Conservation (phyloP, 2,797 vertebrate species). For the Heliangelus exortis region DNA sequence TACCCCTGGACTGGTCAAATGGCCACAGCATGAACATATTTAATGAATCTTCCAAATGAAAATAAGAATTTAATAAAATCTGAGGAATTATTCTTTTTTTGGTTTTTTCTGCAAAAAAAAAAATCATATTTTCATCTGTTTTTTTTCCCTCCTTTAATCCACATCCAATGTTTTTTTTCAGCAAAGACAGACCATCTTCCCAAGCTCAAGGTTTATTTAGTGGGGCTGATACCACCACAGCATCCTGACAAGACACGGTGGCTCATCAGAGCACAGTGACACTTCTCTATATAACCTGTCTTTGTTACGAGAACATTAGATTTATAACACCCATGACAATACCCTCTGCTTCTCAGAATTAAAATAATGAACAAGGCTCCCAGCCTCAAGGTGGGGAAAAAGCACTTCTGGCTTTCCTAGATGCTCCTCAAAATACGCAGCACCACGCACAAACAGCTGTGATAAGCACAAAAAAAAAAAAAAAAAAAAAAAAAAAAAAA, state of each 20-base stretch:
- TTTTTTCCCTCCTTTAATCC: background rate
- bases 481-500: too few species aligned
- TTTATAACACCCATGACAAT: background rate
- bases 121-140: background rate
- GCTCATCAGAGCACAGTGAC: background rate
- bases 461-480: background rate
- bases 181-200: background rate
- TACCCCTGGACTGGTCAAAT: background rate
- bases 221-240: rapidly evolving
- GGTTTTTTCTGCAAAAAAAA: background rate
- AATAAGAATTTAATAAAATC: background rate
- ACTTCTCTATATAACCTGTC: background rate
- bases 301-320: background rate
- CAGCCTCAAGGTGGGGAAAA: background rate
- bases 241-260: background rate
- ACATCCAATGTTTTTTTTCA: background rate
- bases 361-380: background rate
- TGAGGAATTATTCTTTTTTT: background rate
- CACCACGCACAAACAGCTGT: background rate
- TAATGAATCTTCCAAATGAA: background rate
- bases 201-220: background rate
- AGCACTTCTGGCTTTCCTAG: background rate
- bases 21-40: background rate
- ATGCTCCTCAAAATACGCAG: background rate
- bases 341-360: background rate